Base-by-base conservation (phyloP, 2,797 vertebrate species). In the Chloroceryle inda region DNA sequence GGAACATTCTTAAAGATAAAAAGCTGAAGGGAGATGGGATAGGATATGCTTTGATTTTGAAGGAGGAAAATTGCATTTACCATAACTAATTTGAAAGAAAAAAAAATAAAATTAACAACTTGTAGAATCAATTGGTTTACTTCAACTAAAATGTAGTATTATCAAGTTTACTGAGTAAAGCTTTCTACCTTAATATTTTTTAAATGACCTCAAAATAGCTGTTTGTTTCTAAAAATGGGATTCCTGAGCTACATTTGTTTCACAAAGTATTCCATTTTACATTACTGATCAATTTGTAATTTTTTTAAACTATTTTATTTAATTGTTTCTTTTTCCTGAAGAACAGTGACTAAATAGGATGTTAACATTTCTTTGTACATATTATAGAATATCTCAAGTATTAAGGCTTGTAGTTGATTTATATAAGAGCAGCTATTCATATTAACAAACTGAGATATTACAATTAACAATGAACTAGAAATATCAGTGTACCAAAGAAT, bases 81-180 rank as follows among this genome's bases (percentile, higher is more conserved):
- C 56, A 63, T 95, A 88, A 73, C 38, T 95, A 94, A 95, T 67
- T 85, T 90, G 44, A 89, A 95, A 35, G 35, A 96, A 72, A 93
- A 61, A 93, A 90, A 56, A 31, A 68, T 33, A 37, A 37, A 37
- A 81, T 50, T 67, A 85, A 88, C 0, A 18, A 75, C 58, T 95
- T 69, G 31, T 59, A 14, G 50, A 93, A 88, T 75, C 18, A 94
- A 72, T 72, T 88, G 26, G 44, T 47, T 61, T 72, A 23, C 38
- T 78, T 89, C 62, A 62, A 37, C 6, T 77, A 83, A 91, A 84
- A 59, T 21, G 9, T 42, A 80, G 89, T 62, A 81, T 44, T 24
- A 73, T 11, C 35, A 64, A 6, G 19, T 71, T 89, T 64, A 68
- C 26, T 63, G 33, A 77, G 16, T 44, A 77, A 89, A 92, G 4